These are phyloP conservation scores for Hydrotaea cyrtoneurina DNA, from an alignment of 2,888 invertebrate species.

Conservation along the genomic window DNA sequence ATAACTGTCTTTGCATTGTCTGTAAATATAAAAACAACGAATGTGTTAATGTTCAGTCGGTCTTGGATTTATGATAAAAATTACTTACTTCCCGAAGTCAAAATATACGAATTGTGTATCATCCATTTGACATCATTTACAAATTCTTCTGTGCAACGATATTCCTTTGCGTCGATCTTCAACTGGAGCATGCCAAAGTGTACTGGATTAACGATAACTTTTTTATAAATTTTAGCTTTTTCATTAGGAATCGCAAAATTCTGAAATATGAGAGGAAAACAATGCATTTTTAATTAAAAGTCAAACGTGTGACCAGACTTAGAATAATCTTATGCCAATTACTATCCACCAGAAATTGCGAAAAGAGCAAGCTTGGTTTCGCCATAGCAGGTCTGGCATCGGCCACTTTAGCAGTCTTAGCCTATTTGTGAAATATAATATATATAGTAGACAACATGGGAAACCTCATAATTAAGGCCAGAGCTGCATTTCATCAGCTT, in stretches of 20 bases:
- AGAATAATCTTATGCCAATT: no score
- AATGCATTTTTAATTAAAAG: not conserved
- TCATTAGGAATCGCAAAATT: slow-evolving; percentile 65
- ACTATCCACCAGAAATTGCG: no score
- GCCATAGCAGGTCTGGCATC: no score
- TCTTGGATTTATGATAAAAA: not conserved
- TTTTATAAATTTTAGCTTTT: slow-evolving; percentile 78
- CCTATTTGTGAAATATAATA: no score
- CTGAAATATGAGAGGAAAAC: slow-evolving; percentile 44
- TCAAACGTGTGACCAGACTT: no score
- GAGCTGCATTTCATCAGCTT: no score
- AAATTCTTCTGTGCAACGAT: slow-evolving; percentile 94
- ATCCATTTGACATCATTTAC: slow-evolving; percentile 96
- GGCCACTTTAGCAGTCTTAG: no score
- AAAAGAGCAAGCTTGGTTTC: no score
- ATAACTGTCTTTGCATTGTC: slow-evolving; percentile 89
- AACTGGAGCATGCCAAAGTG: slow-evolving; percentile 88
- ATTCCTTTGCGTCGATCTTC: slow-evolving; percentile 88
- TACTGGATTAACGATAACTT: slow-evolving; percentile 93
- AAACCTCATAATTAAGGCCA: no score
- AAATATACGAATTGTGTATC: slow-evolving; percentile 94
- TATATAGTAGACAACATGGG: no score
- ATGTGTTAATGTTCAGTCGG: not conserved
- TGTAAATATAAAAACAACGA: slow-evolving; percentile 76
- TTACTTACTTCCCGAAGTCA: slow-evolving; percentile 91